Conservation (phyloP, 2,888 invertebrate genomes). For the Melanargia galathea region DNA sequence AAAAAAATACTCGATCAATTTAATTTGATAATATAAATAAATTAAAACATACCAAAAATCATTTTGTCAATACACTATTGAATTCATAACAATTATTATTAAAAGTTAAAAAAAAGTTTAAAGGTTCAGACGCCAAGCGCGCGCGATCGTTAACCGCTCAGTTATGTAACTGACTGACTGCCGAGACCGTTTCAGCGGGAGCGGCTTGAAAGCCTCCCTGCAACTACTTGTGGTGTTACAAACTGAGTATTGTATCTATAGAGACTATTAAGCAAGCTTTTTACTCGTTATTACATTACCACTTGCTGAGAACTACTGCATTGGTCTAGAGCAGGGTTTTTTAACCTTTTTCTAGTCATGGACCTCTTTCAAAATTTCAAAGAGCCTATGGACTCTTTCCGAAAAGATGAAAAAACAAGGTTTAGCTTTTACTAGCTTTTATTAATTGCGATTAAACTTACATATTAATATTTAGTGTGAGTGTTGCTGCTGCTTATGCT, state of each 20-base stretch:
- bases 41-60: constrained; percentile 42
- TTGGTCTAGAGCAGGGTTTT: too few species aligned
- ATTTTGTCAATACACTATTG: constrained; percentile 38
- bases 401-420: too few species aligned
- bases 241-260: neutral
- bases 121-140: constrained; percentile 43
- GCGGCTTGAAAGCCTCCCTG: constrained; percentile 1
- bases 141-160: constrained; percentile 49
- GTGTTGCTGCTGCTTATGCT: too few species aligned
- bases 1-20: neutral
- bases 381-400: too few species aligned
- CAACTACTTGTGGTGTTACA: neutral
- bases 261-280: constrained; percentile 26
- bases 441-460: too few species aligned
- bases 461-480: too few species aligned
- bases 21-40: neutral
- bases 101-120: too few species aligned
- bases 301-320: too few species aligned
- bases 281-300: neutral
- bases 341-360: too few species aligned
- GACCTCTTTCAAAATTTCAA: too few species aligned
- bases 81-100: constrained; percentile 26
- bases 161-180: constrained; percentile 56
- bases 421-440: too few species aligned
- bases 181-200: constrained; percentile 37